Evolutionary conservation across 2,797 vertebrate species (phyloP).

Genomic region (Chaunax sp.): DNA sequence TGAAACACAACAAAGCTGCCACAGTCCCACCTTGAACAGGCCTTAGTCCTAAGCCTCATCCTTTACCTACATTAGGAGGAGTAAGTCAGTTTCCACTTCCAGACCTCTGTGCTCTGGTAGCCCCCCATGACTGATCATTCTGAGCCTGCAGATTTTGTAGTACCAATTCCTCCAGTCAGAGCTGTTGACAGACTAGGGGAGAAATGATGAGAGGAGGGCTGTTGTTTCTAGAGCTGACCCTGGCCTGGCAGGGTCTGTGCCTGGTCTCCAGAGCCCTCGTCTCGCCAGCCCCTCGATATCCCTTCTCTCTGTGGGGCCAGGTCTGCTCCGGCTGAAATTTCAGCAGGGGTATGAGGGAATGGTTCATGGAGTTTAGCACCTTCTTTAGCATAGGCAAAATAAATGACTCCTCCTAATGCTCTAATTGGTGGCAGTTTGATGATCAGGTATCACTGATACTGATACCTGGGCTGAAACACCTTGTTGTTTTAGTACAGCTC

Average conservation of each 20-base stretch:
- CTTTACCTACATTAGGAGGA: constrained; percentile 68
- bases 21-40: background rate
- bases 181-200: constrained; percentile 25
- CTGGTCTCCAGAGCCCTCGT: constrained; percentile 69
- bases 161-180: constrained; percentile 17
- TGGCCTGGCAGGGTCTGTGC: constrained; percentile 75
- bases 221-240: constrained; percentile 75
- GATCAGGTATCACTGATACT: constrained; percentile 81
- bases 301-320: constrained; percentile 78
- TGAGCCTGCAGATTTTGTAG: constrained; percentile 49
- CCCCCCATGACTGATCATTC: constrained; percentile 44
- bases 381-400: constrained; percentile 81
- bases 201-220: constrained; percentile 56
- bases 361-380: constrained; percentile 84
- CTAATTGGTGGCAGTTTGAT: constrained; percentile 83
- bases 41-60: constrained; percentile 31
- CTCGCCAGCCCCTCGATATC: constrained; percentile 70
- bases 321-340: constrained; percentile 83
- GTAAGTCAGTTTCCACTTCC: constrained; percentile 45
- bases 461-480: constrained; percentile 65
- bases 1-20: too few species aligned
- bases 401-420: constrained; percentile 84
- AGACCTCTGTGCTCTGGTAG: constrained; percentile 20
- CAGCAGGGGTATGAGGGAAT: constrained; percentile 81
- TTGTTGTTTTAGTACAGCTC: constrained; percentile 71